Evolutionary conservation across 2,888 invertebrate species (phyloP).

Genomic region (Troides helena): DNA sequence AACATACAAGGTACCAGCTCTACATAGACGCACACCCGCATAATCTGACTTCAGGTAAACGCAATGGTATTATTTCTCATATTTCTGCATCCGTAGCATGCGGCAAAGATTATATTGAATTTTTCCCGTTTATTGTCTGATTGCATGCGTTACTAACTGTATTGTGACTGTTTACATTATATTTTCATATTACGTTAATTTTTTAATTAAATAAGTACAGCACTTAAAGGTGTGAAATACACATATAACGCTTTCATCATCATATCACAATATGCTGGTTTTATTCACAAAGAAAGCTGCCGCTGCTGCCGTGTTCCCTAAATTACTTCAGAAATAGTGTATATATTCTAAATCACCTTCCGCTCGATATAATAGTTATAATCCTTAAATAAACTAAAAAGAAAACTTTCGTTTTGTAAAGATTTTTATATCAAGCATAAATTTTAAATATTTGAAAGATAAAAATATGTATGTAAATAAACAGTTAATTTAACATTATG

Average conservation of each 20-base stretch:
- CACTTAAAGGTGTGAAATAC: not conserved
- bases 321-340: too few relatives aligned
- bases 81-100: slow-evolving; percentile 60
- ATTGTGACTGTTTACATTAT: slow-evolving; percentile 58
- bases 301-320: too few relatives aligned
- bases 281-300: too few relatives aligned
- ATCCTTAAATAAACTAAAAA: too few relatives aligned
- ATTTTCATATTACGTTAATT: slow-evolving; percentile 16
- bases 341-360: too few relatives aligned
- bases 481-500: not conserved
- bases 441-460: not conserved
- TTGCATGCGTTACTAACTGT: slow-evolving; percentile 61
- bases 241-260: not conserved
- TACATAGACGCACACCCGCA: slow-evolving; percentile 52
- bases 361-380: too few relatives aligned
- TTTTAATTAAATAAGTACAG: slow-evolving; percentile 1
- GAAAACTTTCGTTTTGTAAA: too few relatives aligned
- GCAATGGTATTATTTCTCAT: slow-evolving; percentile 65
- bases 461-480: not conserved
- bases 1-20: slow-evolving; percentile 49
- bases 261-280: too few relatives aligned
- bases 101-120: slow-evolving; percentile 69
- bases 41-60: slow-evolving; percentile 52
- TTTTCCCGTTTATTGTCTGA: slow-evolving; percentile 57
- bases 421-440: not conserved